Percentiles rank a stretch among this genome's conserved stretches.
Conservation (phyloP, 2,888 invertebrate genomes). For the Brachylomia viminalis region DNA sequence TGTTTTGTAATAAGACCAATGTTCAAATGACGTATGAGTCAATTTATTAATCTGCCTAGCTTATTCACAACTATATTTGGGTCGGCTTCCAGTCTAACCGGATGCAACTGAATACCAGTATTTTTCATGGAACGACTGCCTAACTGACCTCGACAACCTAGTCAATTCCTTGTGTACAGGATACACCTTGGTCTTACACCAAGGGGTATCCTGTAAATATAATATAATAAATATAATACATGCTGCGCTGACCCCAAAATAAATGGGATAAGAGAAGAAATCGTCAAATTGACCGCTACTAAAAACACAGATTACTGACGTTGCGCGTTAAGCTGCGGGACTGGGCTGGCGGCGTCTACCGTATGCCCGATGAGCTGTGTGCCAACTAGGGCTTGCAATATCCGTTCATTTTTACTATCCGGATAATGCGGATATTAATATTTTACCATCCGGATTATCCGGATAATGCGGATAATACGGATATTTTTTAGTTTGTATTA, state of each 20-base stretch:
- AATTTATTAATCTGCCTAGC: neutral
- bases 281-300: neutral
- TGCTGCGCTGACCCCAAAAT: too few species aligned
- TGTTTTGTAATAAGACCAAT: too few species aligned
- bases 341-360: too few species aligned
- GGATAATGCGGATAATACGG: too few species aligned
- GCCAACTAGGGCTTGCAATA: too few species aligned
- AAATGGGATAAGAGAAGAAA: neutral
- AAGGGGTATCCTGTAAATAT: too few species aligned
- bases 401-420: too few species aligned
- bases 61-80: neutral
- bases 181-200: neutral
- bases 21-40: neutral
- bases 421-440: too few species aligned
- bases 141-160: neutral
- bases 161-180: neutral
- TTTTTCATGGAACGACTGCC: neutral
- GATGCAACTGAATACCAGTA: neutral
- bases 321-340: too few species aligned
- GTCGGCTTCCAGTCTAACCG: neutral
- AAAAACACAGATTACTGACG: neutral
- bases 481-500: too few species aligned
- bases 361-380: neutral
- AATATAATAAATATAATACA: too few species aligned
- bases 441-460: too few species aligned